phyloP scores from a whole-genome alignment of 2,113 vertebrate species.

The Brevimyrus niger region DNA sequence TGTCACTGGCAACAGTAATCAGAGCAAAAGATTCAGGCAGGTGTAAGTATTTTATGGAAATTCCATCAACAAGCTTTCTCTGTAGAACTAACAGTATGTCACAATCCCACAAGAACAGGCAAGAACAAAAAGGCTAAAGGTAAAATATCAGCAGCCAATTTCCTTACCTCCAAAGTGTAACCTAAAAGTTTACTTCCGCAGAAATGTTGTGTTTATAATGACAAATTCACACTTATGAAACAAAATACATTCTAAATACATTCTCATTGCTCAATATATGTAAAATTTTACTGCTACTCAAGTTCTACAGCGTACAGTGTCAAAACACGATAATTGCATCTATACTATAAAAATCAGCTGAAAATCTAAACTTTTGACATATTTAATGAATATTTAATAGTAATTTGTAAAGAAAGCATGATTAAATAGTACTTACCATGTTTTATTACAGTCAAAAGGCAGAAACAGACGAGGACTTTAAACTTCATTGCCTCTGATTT shows the following conservation, averaged over 20 bases:
- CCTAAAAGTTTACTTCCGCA: background rate
- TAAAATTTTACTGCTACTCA: background rate
- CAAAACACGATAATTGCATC: background rate
- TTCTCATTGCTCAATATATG: background rate
- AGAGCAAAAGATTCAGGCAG: background rate
- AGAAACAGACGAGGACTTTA: slow-evolving; percentile 59
- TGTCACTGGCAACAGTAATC: background rate
- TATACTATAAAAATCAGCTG: background rate
- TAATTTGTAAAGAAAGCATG: background rate
- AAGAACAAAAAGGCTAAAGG: background rate
- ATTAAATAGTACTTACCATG: slow-evolving; percentile 51
- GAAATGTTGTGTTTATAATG: background rate
- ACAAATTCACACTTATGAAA: background rate
- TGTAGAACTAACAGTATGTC: background rate
- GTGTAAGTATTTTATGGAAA: background rate
- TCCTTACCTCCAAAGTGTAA: background rate
- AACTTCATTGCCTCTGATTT: slow-evolving; percentile 49
- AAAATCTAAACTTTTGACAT: background rate
- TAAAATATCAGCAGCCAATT: background rate
- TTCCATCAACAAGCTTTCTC: background rate
- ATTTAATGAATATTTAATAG: background rate
- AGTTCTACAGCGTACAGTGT: background rate
- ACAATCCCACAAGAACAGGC: background rate
- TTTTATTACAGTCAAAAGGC: slow-evolving; percentile 49
- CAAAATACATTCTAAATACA: background rate